A percentile compares a stretch with the other conserved stretches of the same genome.
phyloP scores from a whole-genome alignment of 2,888 invertebrate species.

The Dasysyrphus albostriatus region DNA sequence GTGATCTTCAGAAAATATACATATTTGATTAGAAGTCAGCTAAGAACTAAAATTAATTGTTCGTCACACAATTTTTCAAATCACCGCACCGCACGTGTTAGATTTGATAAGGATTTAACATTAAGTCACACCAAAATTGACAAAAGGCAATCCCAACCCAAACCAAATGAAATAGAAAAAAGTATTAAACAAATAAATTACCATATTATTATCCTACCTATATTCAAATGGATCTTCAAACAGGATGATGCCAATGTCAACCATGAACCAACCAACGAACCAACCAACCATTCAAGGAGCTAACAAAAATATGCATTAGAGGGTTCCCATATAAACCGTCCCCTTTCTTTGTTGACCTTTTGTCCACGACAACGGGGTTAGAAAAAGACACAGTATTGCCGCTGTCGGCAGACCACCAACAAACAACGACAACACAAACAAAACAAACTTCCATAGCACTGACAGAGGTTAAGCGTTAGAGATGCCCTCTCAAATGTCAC shows the following conservation, averaged over 20 bases:
- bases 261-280: slow-evolving; percentile 22
- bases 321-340: slow-evolving; percentile 60
- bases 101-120: background rate
- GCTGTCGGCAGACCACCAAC: slow-evolving; percentile 64
- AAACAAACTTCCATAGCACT: slow-evolving; percentile 55
- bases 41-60: background rate
- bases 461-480: slow-evolving; percentile 39
- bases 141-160: background rate
- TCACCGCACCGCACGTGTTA: slow-evolving; percentile 6
- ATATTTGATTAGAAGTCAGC: too few species aligned
- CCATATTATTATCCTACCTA: slow-evolving; percentile 25
- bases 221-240: slow-evolving; percentile 21
- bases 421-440: slow-evolving; percentile 58
- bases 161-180: slow-evolving; percentile 10
- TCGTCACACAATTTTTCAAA: background rate
- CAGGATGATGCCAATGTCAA: slow-evolving; percentile 9
- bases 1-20: too few species aligned
- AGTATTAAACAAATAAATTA: slow-evolving; percentile 25
- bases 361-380: slow-evolving; percentile 21
- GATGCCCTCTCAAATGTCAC: slow-evolving; percentile 30
- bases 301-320: slow-evolving; percentile 31
- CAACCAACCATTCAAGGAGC: slow-evolving; percentile 16
- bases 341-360: slow-evolving; percentile 31
- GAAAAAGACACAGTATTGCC: slow-evolving; percentile 59
- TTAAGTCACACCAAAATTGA: background rate